Evolutionary conservation across 2,888 invertebrate species (phyloP).

Genomic region (Eupithecia tripunctaria): DNA sequence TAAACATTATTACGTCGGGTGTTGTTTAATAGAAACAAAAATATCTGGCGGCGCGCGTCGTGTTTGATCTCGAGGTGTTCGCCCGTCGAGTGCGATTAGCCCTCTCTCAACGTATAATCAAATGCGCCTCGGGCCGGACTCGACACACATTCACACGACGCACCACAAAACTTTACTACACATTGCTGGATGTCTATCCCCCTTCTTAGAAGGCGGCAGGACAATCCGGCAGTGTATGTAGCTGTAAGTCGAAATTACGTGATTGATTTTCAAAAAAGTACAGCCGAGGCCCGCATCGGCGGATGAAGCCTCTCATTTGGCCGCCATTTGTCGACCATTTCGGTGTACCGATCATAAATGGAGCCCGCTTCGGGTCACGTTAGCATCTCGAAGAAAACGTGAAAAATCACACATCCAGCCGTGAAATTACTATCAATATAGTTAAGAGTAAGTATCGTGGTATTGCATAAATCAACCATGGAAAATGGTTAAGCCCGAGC

Average conservation of each 20-base stretch:
- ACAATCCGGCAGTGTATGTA: slow-evolving; percentile 46
- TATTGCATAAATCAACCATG: slow-evolving; percentile 27
- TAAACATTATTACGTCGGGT: slow-evolving; percentile 85
- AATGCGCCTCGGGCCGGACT: slow-evolving; percentile 78
- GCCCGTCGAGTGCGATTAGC: slow-evolving; percentile 84
- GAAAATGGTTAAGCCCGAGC: background rate
- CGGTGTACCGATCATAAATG: slow-evolving; percentile 83
- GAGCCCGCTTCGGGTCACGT: slow-evolving; percentile 81
- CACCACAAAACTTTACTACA: slow-evolving; percentile 37
- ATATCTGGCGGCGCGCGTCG: slow-evolving; percentile 85
- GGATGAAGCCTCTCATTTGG: slow-evolving; percentile 83
- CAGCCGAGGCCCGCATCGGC: slow-evolving; percentile 73
- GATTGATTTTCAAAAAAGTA: slow-evolving; percentile 61
- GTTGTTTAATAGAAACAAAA: slow-evolving; percentile 86
- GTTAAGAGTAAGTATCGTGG: slow-evolving; percentile 44
- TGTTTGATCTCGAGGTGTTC: slow-evolving; percentile 85
- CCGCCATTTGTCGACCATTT: slow-evolving; percentile 84
- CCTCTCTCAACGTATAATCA: slow-evolving; percentile 84
- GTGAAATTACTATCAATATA: slow-evolving; percentile 71
- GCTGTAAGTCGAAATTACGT: slow-evolving; percentile 21
- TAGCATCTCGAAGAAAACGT: slow-evolving; percentile 80
- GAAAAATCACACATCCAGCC: slow-evolving; percentile 82
- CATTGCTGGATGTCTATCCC: slow-evolving; percentile 51
- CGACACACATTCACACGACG: slow-evolving; percentile 52
- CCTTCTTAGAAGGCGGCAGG: background rate